Base-by-base conservation (phyloP, 2,113 vertebrate genomes). In the Hoplias malabaricus region DNA sequence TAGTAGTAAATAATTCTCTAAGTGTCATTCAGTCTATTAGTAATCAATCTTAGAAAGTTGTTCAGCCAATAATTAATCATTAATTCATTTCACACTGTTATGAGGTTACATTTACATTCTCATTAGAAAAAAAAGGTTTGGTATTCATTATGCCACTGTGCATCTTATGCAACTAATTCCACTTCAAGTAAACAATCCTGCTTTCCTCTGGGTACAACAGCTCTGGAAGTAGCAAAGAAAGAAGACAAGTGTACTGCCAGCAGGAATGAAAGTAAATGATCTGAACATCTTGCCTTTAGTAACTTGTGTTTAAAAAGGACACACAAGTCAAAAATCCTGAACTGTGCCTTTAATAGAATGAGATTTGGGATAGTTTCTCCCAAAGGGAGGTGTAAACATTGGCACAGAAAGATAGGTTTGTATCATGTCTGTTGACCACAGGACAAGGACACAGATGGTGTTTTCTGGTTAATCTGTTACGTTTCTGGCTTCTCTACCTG, bases 371-470 rank as follows among this genome's bases (percentile, higher is more conserved):
- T 75, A 61, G 38, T 46, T 62, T 25, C 66, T 81, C 67, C 0
- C 56, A 40, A 71, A 66, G 23, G 63, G 31, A 56, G 63, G 59
- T 31, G 21, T 19, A 31, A 27, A 48, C 57, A 36, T 46, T 73
- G 78, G 72, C 72, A 38, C 57, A n/a, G 61, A 69, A 46, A 71
- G 56, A 65, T 65, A 66, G 67, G 62, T 69, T 59, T 61, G 61
- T 66, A 25, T 80, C 69, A 79, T 76, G 76, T 81, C n/a, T 81
- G 81, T 73, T 75, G 78, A 81, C 75, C 83, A 80, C 70, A 80
- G 80, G 59, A 73, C 71, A 53, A 31, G 82, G 84, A 65, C 82
- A 86, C 84, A 87, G 86, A 85, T 87, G 84, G 86, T 84, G 80
- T 84, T 85, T 80, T 57, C 57, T 61, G 75, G 79, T 81, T 80